Conservation (phyloP, 1,140 invertebrate genomes). For the Temnothorax longispinosus region DNA sequence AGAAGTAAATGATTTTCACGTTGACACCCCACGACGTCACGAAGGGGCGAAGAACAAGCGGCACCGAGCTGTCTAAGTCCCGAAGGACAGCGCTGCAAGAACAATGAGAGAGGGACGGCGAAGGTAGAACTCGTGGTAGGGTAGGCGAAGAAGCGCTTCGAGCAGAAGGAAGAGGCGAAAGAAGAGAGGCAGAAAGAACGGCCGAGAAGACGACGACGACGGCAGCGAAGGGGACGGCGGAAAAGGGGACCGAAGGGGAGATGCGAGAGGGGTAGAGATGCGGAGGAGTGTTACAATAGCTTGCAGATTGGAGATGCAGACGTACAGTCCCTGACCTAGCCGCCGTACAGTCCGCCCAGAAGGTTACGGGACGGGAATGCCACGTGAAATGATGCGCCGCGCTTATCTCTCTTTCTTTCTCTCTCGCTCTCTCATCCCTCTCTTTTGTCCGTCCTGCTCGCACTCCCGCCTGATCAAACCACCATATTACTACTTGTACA, state of each 20-base stretch:
- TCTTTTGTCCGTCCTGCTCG: background rate
- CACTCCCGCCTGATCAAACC: conserved; percentile 55
- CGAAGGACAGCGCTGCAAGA: conserved; percentile 39
- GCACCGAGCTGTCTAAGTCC: conserved; percentile 41
- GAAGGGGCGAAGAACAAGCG: conserved; percentile 26
- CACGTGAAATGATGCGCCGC: conserved; percentile 53
- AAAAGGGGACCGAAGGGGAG: background rate
- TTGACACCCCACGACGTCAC: conserved; percentile 30
- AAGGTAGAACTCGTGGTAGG: conserved; percentile 47
- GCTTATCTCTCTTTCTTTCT: background rate
- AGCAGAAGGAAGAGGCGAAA: conserved; percentile 58
- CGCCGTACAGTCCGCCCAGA: conserved; percentile 66
- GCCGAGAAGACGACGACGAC: background rate
- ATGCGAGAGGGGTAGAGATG: conserved; percentile 49
- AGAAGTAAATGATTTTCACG: conserved; percentile 64
- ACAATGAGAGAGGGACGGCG: conserved; percentile 1
- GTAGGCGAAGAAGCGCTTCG: conserved; percentile 59
- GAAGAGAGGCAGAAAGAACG: conserved; percentile 18
- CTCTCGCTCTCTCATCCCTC: background rate
- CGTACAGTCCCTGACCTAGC: conserved; percentile 76
- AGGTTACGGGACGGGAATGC: background rate
- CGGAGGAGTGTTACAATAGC: conserved; percentile 77
- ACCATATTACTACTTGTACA: conserved; percentile 80
- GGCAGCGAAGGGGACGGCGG: background rate
- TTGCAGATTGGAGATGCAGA: conserved; percentile 78